phyloP scores from a whole-genome alignment of 2,797 vertebrate species.

The Sebastes oblongus region DNA sequence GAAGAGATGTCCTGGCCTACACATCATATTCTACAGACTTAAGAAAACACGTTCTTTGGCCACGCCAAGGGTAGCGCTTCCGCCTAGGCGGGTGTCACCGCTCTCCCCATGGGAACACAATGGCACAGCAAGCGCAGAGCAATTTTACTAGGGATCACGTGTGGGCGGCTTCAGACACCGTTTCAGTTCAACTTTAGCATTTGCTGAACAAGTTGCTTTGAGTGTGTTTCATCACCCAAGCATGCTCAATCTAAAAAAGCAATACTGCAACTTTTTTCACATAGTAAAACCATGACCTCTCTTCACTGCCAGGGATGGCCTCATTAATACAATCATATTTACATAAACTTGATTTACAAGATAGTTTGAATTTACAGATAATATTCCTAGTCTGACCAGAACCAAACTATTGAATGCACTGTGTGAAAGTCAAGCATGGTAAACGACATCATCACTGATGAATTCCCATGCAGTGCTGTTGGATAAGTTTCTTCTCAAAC shows the following conservation, averaged over 20 bases:
- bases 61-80: no score
- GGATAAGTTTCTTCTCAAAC: conserved; percentile 31
- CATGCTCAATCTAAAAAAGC: not conserved
- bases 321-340: conserved; percentile 31
- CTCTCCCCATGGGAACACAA: no score
- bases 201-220: not conserved
- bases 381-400: conserved; percentile 26
- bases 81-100: no score
- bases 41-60: no score
- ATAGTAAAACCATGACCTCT: conserved; percentile 13
- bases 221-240: conserved; percentile 4
- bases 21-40: no score
- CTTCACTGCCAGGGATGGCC: conserved; percentile 2
- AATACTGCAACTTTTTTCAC: not conserved
- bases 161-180: no score
- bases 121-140: not conserved
- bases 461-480: conserved; percentile 39
- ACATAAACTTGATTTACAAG: conserved; percentile 53
- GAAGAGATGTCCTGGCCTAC: not conserved
- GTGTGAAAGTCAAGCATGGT: conserved; percentile 37
- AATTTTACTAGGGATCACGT: not conserved
- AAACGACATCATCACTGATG: conserved; percentile 57
- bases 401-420: conserved; percentile 15
- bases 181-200: not conserved
- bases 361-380: conserved; percentile 1